These are phyloP conservation scores for Lepidochitona cinerea DNA, from an alignment of 2,888 invertebrate genomes.

Conservation along the genomic window DNA sequence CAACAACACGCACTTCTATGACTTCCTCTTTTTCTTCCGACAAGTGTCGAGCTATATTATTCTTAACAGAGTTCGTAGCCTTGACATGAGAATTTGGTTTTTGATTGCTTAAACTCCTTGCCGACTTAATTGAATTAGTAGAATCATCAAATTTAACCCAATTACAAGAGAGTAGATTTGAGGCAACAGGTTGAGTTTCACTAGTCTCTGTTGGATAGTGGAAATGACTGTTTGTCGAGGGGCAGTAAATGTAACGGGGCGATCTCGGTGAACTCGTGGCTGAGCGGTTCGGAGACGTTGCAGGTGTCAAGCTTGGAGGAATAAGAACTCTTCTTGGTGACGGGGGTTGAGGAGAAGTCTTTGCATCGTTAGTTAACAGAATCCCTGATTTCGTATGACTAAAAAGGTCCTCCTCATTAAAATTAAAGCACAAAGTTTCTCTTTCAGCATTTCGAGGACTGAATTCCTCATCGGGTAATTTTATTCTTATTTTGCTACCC, in stretches of 20 bases:
- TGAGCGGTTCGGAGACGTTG: conserved; percentile 43
- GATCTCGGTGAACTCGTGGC: conserved; percentile 19
- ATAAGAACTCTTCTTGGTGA: conserved; percentile 58
- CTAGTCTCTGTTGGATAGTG: not conserved
- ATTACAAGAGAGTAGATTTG: conserved; percentile 7
- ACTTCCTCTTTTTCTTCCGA: not conserved
- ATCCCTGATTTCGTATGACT: conserved; percentile 58
- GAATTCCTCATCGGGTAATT: conserved; percentile 56
- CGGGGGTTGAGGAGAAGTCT: conserved; percentile 31
- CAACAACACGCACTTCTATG: not conserved
- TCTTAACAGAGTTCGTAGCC: not conserved
- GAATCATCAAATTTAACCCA: conserved; percentile 1
- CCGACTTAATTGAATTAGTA: conserved; percentile 9
- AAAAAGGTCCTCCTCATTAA: conserved; percentile 60
- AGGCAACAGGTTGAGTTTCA: not conserved
- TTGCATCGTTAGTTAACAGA: conserved; percentile 44
- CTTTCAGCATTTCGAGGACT: conserved; percentile 44
- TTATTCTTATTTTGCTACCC: conserved; percentile 54
- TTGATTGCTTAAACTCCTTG: conserved; percentile 16
- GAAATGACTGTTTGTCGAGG: not conserved
- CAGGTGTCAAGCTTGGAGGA: conserved; percentile 57
- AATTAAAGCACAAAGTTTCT: conserved; percentile 40
- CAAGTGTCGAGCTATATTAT: not conserved
- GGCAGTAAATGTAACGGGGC: conserved; percentile 3
- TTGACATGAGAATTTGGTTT: not conserved